These are phyloP conservation scores for Hirtodrosophila histrioides DNA, from an alignment of 2,888 invertebrate species.

Conservation along the genomic window DNA sequence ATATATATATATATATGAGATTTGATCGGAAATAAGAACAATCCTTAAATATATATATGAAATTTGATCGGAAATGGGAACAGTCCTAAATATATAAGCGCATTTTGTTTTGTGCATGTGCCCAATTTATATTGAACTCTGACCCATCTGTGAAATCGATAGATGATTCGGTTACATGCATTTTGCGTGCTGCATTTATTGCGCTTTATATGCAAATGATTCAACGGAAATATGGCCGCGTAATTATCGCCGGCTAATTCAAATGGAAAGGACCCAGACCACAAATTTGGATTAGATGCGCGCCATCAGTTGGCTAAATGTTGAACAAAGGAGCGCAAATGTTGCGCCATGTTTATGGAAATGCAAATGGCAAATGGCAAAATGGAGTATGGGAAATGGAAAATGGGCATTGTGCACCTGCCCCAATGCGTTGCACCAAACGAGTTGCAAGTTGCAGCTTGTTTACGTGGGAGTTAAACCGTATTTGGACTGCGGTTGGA, in stretches of 20 bases:
- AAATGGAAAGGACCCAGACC: conserved; percentile 33
- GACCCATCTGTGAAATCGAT: not conserved
- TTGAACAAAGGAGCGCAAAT: conserved; percentile 40
- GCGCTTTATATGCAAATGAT: conserved; percentile 18
- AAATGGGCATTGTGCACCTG: not conserved
- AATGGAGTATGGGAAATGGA: conserved; percentile 10
- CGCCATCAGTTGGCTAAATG: conserved; percentile 4
- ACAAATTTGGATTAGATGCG: conserved; percentile 47
- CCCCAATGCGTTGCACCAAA: conserved; percentile 6
- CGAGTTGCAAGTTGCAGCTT: conserved; percentile 18
- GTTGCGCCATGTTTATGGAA: conserved; percentile 36
- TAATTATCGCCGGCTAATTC: conserved; percentile 57
- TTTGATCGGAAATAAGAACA: too few relatives aligned
- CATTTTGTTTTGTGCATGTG: not conserved
- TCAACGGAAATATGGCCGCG: conserved; percentile 32
- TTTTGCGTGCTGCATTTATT: conserved; percentile 27
- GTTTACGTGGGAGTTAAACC: conserved; percentile 10
- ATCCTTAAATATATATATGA: too few relatives aligned
- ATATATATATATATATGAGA: too few relatives aligned
- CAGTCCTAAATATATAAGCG: too few relatives aligned
- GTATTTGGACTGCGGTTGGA: conserved; percentile 13
- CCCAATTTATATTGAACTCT: not conserved
- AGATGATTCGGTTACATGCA: conserved; percentile 13
- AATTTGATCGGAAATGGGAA: too few relatives aligned
- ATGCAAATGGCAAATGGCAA: conserved; percentile 3